Evolutionary conservation across 2,888 invertebrate genomes (phyloP), one percentile per base, ranked within the genome.

Genomic region (Habrosyne pyritoides): DNA sequence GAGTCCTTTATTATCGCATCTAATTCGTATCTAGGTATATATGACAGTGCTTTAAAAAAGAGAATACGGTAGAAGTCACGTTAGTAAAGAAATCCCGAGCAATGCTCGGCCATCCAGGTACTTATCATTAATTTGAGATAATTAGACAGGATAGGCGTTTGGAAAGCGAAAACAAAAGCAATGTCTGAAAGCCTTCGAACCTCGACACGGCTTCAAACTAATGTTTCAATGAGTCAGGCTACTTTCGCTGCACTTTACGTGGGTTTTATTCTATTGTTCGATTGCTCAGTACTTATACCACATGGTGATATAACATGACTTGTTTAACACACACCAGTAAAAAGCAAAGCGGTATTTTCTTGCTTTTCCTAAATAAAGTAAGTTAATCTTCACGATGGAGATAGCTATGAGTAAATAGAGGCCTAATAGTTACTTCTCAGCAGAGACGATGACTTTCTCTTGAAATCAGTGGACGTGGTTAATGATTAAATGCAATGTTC

Each of bases 201-300:
- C 4, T 4, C 33, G n/a, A n/a, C n/a, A n/a, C n/a, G 33, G 2
- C 33, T 33, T n/a, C 30, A 4, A 33, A 18, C 8, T 42, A 42
- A 18, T 42, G 42, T 18, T 42, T 18, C 42, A 42, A 42, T 42
- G 42, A 42, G 42, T 42, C 42, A 42, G 42, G 42, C 42, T 18
- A 42, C 42, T 42, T 42, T 42, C 42, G 42, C 42, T 42, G 18
- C 42, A 18, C 42, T 42, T 42, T 18, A 42, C 14, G 42, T 42
- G 42, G 42, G 42, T 42, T 42, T 33, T 42, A 42, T 42, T 42
- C 42, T 42, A 42, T 42, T 42, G 42, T 42, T 42, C 18, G n/a
- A 6, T 2, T 18, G n/a, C 42, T 18, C 42, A 42, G 42, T 42
- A 42, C 18, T 18, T 18, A 42, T 18, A 42, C 42, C 42, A 42